Percentiles rank a stretch among this genome's conserved stretches.
phyloP scores from a whole-genome alignment of 2,888 invertebrate genomes.

The Cremastobaeus sp. region DNA sequence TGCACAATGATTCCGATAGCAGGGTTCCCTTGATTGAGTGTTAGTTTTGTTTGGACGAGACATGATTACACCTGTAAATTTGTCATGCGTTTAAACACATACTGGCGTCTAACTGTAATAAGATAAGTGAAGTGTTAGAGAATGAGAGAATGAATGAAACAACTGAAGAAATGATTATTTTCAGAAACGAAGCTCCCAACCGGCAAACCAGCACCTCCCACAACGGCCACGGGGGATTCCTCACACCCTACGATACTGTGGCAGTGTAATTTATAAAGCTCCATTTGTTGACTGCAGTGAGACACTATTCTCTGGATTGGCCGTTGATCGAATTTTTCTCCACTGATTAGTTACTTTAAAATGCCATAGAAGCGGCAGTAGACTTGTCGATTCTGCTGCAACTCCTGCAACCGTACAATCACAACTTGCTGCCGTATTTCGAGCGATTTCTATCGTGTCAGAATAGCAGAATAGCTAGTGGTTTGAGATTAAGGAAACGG shows the following conservation, averaged over 20 bases:
- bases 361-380: slow-evolving; percentile 23
- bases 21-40: too few species aligned
- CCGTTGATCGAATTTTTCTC: slow-evolving; percentile 62
- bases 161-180: slow-evolving; percentile 68
- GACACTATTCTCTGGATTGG: slow-evolving; percentile 56
- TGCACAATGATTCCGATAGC: too few species aligned
- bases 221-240: slow-evolving; percentile 83
- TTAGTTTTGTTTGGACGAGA: not conserved
- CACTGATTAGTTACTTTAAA: slow-evolving; percentile 47
- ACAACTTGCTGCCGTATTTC: slow-evolving; percentile 15
- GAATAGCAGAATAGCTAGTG: too few species aligned
- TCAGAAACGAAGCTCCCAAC: slow-evolving; percentile 95
- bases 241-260: slow-evolving; percentile 99
- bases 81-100: slow-evolving; percentile 30
- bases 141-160: slow-evolving; percentile 54
- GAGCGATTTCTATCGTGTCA: slow-evolving; percentile 6
- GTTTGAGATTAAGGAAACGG: slow-evolving; percentile 20
- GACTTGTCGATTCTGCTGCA: not conserved
- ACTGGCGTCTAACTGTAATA: slow-evolving; percentile 31
- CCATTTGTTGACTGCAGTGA: slow-evolving; percentile 60
- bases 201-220: slow-evolving; percentile 80
- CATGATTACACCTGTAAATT: not conserved
- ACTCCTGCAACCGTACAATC: slow-evolving; percentile 6
- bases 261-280: slow-evolving; percentile 95
- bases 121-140: too few species aligned